Base-by-base conservation (phyloP, 2,113 vertebrate genomes). In the Chloropsis hardwickii region DNA sequence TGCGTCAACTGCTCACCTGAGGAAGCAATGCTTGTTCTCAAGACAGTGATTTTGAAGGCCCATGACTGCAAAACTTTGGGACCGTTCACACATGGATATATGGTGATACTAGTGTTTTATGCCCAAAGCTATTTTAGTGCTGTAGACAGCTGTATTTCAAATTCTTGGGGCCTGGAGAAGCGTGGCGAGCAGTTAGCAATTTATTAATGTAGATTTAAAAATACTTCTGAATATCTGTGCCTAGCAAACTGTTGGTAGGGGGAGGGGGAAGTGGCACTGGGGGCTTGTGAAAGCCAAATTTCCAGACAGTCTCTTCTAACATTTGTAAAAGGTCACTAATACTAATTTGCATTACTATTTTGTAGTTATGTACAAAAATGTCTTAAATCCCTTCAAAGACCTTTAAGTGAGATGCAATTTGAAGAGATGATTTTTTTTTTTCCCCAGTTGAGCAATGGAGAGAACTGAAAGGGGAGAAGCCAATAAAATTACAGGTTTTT, bases 161-260 rank as follows among this genome's bases (percentile, higher is more conserved):
- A 56, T 60, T 37, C 14, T 48, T 37, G 69, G n/a, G 27, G 17
- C 18, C 61, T 69, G 35, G 12, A 88, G 44, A 67, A 64, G 10
- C 6, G 2, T 12, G 65, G 31, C 1, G 11, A 81, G 29, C 0
- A 1, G 23, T 54, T 53, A 42, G 40, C 14, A 77, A 44, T 61
- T 27, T 28, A 64, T 39, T 72, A 51, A 42, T 4, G 3, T 22
- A 33, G 72, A 56, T 69, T 33, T 47, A 24, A 65, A 77, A 78
- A 11, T 33, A 60, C 6, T 78, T 78, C 50, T 65, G 50, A 65
- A 48, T 81, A 70, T 44, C 37, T 84, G 7, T 73, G 37, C 33
- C 56, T 47, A 37, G 33, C 4, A 74, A 66, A 37, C 11, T 17
- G 3, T 9, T 45, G 33, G 15, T 15, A 13, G 14, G 5, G 9